Evolutionary conservation across 2,797 vertebrate species (phyloP).

Genomic region (Sebastes steindachneri): DNA sequence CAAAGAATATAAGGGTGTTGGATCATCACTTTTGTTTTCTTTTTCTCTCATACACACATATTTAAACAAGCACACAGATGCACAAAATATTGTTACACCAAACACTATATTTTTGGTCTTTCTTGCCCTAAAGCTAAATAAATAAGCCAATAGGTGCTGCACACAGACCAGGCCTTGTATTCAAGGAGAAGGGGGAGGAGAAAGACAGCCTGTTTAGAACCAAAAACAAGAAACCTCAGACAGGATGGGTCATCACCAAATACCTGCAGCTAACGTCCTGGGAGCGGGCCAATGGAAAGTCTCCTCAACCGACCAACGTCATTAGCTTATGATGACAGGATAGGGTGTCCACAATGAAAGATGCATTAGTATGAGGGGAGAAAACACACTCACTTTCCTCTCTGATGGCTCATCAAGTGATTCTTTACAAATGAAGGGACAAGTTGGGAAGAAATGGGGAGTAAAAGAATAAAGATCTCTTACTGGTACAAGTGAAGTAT

Average conservation of each 20-base stretch:
- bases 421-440: conserved; percentile 24
- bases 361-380: conserved; percentile 61
- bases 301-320: conserved; percentile 55
- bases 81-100: background rate
- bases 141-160: background rate
- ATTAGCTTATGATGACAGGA: conserved; percentile 73
- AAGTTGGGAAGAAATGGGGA: background rate
- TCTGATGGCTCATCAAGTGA: conserved; percentile 42
- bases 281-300: conserved; percentile 69
- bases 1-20: conserved; percentile 45
- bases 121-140: background rate
- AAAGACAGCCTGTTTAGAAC: conserved; percentile 1
- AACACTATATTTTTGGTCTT: background rate
- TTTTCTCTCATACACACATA: background rate
- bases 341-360: conserved; percentile 74
- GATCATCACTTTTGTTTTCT: background rate
- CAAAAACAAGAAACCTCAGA: conserved; percentile 63
- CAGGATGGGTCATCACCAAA: conserved; percentile 59
- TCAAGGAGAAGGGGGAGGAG: background rate
- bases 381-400: conserved; percentile 58
- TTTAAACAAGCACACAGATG: background rate
- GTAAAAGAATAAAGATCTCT: background rate
- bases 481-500: background rate
- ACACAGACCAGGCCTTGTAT: background rate
- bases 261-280: conserved; percentile 45